Conservation (phyloP, 2,888 invertebrate genomes). For the Argyra leucocephala region DNA sequence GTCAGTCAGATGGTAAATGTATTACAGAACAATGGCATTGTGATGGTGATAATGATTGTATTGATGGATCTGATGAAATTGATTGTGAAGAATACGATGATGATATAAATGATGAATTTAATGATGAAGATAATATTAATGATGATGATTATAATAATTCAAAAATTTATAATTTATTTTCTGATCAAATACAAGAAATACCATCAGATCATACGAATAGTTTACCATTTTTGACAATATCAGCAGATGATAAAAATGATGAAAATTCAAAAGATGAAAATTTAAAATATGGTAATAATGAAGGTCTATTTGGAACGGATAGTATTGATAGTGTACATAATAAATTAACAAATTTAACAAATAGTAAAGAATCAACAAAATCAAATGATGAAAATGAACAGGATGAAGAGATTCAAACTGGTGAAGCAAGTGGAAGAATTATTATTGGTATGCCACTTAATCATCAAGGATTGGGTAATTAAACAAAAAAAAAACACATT, state of each 20-base stretch:
- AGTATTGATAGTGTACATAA: not conserved
- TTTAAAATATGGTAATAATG: not conserved
- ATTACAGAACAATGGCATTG: slow-evolving; percentile 52
- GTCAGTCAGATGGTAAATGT: slow-evolving; percentile 46
- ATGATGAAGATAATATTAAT: slow-evolving; percentile 24
- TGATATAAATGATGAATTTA: slow-evolving; percentile 26
- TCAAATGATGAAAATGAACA: slow-evolving; percentile 16
- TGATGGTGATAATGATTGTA: slow-evolving; percentile 54
- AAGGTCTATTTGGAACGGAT: not conserved
- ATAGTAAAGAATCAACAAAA: not conserved
- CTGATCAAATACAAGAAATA: not conserved
- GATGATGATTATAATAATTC: slow-evolving; percentile 26
- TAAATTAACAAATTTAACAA: not conserved
- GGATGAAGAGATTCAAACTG: slow-evolving; percentile 23
- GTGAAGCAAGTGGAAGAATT: slow-evolving; percentile 22
- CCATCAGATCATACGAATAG: not conserved
- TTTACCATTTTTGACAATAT: not conserved
- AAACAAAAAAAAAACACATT: not conserved
- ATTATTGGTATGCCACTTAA: slow-evolving; percentile 19
- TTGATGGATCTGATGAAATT: slow-evolving; percentile 53
- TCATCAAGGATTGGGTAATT: slow-evolving; percentile 18
- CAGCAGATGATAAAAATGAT: not conserved
- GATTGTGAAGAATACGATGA: slow-evolving; percentile 44
- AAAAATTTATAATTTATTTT: not conserved
- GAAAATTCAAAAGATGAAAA: not conserved